Evolutionary conservation across 2,797 vertebrate species (phyloP), one percentile per base, ranked within the genome.

Genomic region (Syngnathus rostellatus): DNA sequence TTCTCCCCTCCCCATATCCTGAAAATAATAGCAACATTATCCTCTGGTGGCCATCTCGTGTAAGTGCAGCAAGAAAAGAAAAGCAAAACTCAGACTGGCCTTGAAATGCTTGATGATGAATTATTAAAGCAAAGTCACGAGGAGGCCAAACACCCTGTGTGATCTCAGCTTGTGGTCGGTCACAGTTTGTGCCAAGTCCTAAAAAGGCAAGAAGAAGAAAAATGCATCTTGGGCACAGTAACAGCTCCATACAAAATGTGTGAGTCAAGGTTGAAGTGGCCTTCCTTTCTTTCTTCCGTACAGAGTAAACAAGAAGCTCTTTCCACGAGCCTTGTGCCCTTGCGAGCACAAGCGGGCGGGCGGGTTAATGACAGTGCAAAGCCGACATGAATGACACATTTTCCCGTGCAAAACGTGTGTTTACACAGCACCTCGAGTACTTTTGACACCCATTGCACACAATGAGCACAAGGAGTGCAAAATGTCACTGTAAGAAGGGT

Each of bases 41-140:
- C 75, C 76, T 86, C 87, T 87, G 21, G 61, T 85, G 84, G 83
- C 10, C 62, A 23, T 50, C 2, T n/a, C 51, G 11, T 71, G 83
- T 67, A 67, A 66, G 62, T 78, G 68, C 83, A 82, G 19, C 40
- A 45, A 14, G 9, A 38, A 37, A 40, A 59, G 17, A 50, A n/a
- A 11, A 51, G 2, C 2, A 51, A 12, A 8, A 3, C 48, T 51
- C 31, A 58, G 5, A 25, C 11, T 53, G 17, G 46, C 46, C 17
- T 50, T 50, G 14, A 19, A 19, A 50, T 19, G 46, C 40, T 41
- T 41, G 40, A 41, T 41, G 40, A 41, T 41, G 8, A 41, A 41
- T 31, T 31, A 31, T 31, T 31, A 31, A 31, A 41, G 6, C 9
- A 9, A 41, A 41, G 40, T 7, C 7, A 41, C 9, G 5, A 14